phyloP scores from a whole-genome alignment of 2,797 vertebrate species.

The Corythornis leucogaster region DNA sequence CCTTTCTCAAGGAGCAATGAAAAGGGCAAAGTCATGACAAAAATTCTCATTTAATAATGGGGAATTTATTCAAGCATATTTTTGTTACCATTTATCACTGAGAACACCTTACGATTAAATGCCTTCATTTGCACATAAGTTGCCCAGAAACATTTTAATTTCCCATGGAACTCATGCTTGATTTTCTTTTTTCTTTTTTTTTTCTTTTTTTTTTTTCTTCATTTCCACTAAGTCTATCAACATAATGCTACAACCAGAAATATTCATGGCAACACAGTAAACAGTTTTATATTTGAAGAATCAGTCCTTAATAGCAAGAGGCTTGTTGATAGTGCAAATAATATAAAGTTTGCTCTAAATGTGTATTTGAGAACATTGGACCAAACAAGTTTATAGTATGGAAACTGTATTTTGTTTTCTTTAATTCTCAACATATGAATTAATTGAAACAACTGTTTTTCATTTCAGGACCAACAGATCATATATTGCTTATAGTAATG shows the following conservation, averaged over 20 bases:
- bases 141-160: not conserved
- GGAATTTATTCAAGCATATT: conserved; percentile 68
- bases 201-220: not conserved
- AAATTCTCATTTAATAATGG: conserved; percentile 72
- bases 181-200: not conserved
- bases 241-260: not conserved
- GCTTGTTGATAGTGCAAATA: not conserved
- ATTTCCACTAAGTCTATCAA: not conserved
- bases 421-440: not conserved
- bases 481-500: not conserved
- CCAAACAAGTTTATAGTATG: not conserved
- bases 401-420: not conserved
- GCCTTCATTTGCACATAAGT: conserved; percentile 53
- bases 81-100: conserved; percentile 44
- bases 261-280: not conserved
- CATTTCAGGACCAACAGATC: not conserved
- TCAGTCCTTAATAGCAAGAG: not conserved
- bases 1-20: conserved; percentile 63
- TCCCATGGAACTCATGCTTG: not conserved
- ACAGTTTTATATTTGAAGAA: not conserved
- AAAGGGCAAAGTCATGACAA: conserved; percentile 65
- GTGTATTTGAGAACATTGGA: not conserved
- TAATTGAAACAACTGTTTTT: not conserved
- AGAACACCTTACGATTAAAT: conserved; percentile 64
- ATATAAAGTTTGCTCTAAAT: not conserved